Conservation (phyloP, 2,888 invertebrate genomes). For the Spodoptera littoralis region DNA sequence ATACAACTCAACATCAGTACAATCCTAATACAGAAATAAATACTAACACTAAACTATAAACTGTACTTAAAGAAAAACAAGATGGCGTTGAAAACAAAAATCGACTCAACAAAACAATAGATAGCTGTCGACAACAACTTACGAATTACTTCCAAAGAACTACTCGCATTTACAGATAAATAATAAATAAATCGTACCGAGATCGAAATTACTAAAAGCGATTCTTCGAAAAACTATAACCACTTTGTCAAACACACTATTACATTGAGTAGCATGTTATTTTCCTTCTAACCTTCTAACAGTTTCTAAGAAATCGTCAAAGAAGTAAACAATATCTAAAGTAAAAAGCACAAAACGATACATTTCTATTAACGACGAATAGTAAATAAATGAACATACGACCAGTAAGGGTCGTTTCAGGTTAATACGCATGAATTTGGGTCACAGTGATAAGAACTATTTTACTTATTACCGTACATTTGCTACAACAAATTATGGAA, state of each 20-base stretch:
- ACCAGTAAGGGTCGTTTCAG: conserved; percentile 59
- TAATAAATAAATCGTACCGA: not conserved
- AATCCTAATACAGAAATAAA: no score
- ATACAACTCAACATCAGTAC: no score
- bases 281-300: not conserved
- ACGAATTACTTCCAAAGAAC: conserved; percentile 5
- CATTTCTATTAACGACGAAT: conserved; percentile 23
- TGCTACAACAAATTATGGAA: conserved; percentile 22
- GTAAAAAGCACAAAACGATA: conserved; percentile 18
- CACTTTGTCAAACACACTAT: conserved; percentile 8
- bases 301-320: conserved; percentile 16
- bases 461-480: conserved; percentile 35
- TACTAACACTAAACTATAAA: no score
- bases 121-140: not conserved
- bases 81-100: not conserved
- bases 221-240: conserved; percentile 15
- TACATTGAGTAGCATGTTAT: conserved; percentile 3
- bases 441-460: conserved; percentile 69
- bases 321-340: not conserved
- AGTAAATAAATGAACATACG: conserved; percentile 41
- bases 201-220: conserved; percentile 1
- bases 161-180: not conserved
- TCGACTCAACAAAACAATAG: not conserved
- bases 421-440: conserved; percentile 66
- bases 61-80: not conserved